Base-by-base conservation (phyloP, 2,888 invertebrate species). In the Plebejus anna region DNA sequence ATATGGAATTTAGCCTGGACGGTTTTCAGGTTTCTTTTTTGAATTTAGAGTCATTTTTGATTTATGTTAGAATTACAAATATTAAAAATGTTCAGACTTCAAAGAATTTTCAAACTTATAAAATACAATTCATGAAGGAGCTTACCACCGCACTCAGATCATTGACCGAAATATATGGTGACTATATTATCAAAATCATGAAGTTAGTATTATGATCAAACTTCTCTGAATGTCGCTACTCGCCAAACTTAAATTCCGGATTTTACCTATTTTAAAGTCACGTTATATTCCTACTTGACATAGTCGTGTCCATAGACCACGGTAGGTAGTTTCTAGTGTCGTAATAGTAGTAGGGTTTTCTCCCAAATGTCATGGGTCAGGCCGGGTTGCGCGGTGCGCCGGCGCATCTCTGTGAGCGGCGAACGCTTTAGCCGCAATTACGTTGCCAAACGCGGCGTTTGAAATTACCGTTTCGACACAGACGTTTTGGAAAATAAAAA, bases 391-490 rank as follows among this genome's bases (percentile, higher is more conserved):
- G 16, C 57, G 4, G n/a, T 22, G 66, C 66, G 66, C 66, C 9
- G 47, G 47, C 47, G n/a, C 59, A 66, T 66, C 66, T 4, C 32
- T 2, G 61, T 4, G 32, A 66, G 9, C 66, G 66, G 66, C 66
- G 28, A 32, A 32, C 66, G 32, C 66, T 36, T 66, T 66, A 66
- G 66, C 11, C 13, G 66, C 66, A 66, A 66, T 66, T 32, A 66
- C 66, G 32, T 66, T 66, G 32, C 66, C 66, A 66, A 66, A 66
- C 66, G 13, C 66, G 66, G 66, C 66, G 32, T 66, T 61, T 66
- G 66, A 4, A 13, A 66, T 66, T 66, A 36, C 6, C 32, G 32
- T 66, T 66, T 66, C 66, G 66, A 66, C 66, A 66, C 66, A 66
- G 32, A 13, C 13, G 32, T 7, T 32, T 32, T 13, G 32, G 4